phyloP scores from a whole-genome alignment of 2,888 invertebrate genomes.

The Catocala nupta region DNA sequence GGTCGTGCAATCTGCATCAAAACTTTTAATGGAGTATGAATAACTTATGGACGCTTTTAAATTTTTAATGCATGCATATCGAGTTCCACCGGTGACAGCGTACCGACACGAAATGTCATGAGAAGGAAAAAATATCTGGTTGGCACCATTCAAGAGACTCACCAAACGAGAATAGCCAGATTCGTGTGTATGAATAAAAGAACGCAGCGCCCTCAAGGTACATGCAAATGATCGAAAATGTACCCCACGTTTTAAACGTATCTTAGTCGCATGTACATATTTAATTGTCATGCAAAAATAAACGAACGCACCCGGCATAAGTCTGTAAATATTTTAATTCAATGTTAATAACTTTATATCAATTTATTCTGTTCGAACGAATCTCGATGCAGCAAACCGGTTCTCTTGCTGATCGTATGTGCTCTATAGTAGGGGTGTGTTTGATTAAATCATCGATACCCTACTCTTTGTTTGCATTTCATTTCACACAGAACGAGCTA shows the following conservation, averaged over 20 bases:
- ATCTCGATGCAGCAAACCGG: constrained; percentile 59
- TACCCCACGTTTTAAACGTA: constrained; percentile 64
- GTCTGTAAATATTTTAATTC: constrained; percentile 79
- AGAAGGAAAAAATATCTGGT: constrained; percentile 67
- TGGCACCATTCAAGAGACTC: constrained; percentile 72
- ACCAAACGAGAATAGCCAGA: constrained; percentile 80
- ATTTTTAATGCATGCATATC: constrained; percentile 55
- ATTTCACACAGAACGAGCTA: constrained; percentile 59
- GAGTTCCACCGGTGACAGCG: constrained; percentile 55
- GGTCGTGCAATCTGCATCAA: constrained; percentile 36
- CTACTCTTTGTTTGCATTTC: constrained; percentile 60
- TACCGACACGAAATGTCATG: constrained; percentile 60
- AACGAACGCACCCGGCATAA: constrained; percentile 68
- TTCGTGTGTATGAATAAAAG: constrained; percentile 78
- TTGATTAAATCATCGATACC: constrained; percentile 69
- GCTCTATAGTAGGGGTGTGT: constrained; percentile 52
- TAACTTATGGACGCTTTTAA: constrained; percentile 52
- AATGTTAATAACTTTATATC: constrained; percentile 78
- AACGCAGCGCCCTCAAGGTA: constrained; percentile 70
- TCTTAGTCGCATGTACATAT: constrained; percentile 64
- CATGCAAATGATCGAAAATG: constrained; percentile 70
- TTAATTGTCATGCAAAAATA: constrained; percentile 82
- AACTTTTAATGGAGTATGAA: constrained; percentile 47
- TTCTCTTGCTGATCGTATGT: constrained; percentile 59
- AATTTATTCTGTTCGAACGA: constrained; percentile 54